Evolutionary conservation across 2,113 vertebrate species (phyloP).

Genomic region (Asarcornis scutulata): DNA sequence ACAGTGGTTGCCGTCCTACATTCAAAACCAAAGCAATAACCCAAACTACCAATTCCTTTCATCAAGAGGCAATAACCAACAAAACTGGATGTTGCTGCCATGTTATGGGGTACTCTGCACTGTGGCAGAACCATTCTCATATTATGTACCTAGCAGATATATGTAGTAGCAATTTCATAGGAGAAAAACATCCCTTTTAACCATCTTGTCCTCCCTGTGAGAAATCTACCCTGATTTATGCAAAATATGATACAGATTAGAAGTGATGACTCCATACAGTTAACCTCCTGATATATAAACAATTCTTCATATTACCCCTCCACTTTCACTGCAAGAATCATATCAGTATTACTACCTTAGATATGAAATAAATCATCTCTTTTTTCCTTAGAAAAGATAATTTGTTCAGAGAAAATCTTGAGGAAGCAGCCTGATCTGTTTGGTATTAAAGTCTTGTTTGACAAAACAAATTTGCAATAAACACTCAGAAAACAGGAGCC

Average conservation of each 20-base stretch:
- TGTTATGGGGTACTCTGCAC: neutral
- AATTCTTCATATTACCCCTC: neutral
- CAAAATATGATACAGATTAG: neutral
- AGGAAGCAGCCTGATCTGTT: slow-evolving; percentile 40
- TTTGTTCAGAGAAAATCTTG: slow-evolving; percentile 1
- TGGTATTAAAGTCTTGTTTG: slow-evolving; percentile 59
- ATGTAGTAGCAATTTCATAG: neutral
- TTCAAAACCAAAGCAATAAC: neutral
- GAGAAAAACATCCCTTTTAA: neutral
- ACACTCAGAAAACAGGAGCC: slow-evolving; percentile 49
- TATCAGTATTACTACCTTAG: neutral
- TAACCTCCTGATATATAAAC: neutral
- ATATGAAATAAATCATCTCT: slow-evolving; percentile 12
- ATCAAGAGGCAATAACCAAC: neutral
- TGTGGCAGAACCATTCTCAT: neutral
- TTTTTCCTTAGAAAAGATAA: slow-evolving; percentile 5
- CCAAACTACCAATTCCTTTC: neutral
- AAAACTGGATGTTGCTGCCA: neutral
- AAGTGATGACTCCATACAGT: neutral
- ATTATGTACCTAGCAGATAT: neutral
- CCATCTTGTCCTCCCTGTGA: neutral
- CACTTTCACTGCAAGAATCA: neutral
- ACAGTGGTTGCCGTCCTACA: neutral
- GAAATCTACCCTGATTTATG: neutral
- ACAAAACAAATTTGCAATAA: slow-evolving; percentile 71